A percentile compares a stretch with the other conserved stretches of the same genome.
Conservation (phyloP, 2,888 invertebrate species). For the Mythimna lalbum region DNA sequence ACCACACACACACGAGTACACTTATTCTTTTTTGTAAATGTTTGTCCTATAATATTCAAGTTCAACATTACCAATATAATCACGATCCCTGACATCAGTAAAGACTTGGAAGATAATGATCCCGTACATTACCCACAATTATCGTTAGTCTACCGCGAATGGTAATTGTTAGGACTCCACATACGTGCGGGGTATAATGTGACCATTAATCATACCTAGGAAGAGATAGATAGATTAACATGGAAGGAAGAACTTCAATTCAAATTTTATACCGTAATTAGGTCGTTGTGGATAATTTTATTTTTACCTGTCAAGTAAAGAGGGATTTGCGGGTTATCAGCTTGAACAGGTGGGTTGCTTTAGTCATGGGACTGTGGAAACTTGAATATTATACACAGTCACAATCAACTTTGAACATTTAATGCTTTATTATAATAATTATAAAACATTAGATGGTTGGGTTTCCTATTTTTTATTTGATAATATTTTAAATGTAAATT, state of each 20-base stretch:
- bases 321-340: constrained; percentile 2
- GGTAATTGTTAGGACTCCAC: constrained; percentile 46
- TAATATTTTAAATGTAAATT: no score
- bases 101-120: constrained; percentile 40
- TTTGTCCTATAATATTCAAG: no score
- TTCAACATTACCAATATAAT: constrained; percentile 10
- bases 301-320: background rate
- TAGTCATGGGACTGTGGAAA: no score
- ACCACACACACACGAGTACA: no score
- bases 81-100: constrained; percentile 19
- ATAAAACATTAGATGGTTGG: no score
- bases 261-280: constrained; percentile 30
- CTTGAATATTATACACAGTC: background rate
- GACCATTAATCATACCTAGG: constrained; percentile 49
- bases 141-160: constrained; percentile 48
- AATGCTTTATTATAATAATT: no score
- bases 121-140: constrained; percentile 42
- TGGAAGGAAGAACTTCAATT: constrained; percentile 40
- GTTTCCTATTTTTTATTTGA: no score
- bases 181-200: constrained; percentile 39
- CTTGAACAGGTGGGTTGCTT: background rate
- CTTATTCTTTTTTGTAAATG: no score
- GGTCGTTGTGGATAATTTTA: background rate
- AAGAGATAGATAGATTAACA: constrained; percentile 34
- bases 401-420: background rate